Evolutionary conservation across 1,140 invertebrate genomes (phyloP), one percentile per base, ranked within the genome.

Genomic region (Scaptomyza hsui): DNA sequence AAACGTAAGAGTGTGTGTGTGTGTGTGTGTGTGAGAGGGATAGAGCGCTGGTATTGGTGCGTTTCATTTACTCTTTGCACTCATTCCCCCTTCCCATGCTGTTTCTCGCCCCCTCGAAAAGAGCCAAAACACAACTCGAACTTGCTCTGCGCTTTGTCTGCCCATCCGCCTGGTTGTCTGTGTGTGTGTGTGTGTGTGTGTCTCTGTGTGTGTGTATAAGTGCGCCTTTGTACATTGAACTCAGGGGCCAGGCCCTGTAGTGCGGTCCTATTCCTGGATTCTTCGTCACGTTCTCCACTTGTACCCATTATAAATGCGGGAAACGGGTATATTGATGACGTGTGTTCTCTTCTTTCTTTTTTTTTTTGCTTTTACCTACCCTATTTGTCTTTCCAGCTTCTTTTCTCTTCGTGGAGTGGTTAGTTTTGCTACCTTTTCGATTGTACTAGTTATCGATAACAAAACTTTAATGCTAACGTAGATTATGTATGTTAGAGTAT

Each of bases 91-190:
- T 85, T 29, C 56, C n/a, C n/a, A 57, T 61, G 37, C 61, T 64
- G 76, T 60, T 85, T 85, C 76, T 81, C 73, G 24, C 32, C 63
- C 70, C 64, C 62, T 55, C 70, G 73, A 64, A 68, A 73, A 73
- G 7, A 29, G 44, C 64, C 74, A 74, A 77, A 77, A 77, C 71
- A 74, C 73, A 85, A 86, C 64, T 86, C 81, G 53, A 85, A 86
- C 81, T 86, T 80, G 77, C 81, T 85, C 77, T 71, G 64, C 76
- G 64, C 80, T 80, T 73, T 86, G 76, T 85, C 75, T 70, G 81
- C 57, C 57, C 65, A 71, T 75, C 48, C 48, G 72, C 61, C 72
- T 75, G 62, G 62, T 39, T 51, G 44, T 48, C 15, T 60, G 18
- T 37, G 35, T 21, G 39, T 39, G 29, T 51, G 21, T 59, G 32